Conservation (phyloP, 2,797 vertebrate genomes). For the Gallinago nigripennis region DNA sequence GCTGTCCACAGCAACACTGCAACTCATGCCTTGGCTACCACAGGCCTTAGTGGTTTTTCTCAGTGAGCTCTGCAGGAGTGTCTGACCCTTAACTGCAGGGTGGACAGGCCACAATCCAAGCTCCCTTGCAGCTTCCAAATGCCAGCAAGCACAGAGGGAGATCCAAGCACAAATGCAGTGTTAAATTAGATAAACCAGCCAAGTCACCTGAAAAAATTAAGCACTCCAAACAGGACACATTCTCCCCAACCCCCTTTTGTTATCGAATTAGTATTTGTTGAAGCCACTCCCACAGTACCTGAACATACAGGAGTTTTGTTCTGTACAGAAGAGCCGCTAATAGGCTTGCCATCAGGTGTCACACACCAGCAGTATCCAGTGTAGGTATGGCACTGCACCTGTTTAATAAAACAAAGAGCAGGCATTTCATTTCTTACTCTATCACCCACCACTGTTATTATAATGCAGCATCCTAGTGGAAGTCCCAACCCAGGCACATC, state of each 20-base stretch:
- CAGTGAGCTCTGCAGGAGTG: neutral
- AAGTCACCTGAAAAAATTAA: neutral
- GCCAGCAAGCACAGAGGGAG: neutral
- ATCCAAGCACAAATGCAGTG: neutral
- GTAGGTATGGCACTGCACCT: slow-evolving; percentile 98
- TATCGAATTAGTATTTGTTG: neutral
- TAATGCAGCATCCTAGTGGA: neutral
- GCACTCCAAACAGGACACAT: neutral
- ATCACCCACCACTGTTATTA: neutral
- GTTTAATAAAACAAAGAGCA: slow-evolving; percentile 62
- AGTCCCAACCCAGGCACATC: neutral
- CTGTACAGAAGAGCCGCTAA: slow-evolving; percentile 97
- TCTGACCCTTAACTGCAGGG: neutral
- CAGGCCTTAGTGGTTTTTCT: neutral
- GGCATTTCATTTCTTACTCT: slow-evolving; percentile 36
- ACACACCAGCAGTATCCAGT: slow-evolving; percentile 99
- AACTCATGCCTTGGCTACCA: neutral
- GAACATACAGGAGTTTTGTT: slow-evolving; percentile 99
- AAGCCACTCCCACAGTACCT: slow-evolving; percentile 85
- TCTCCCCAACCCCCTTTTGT: neutral
- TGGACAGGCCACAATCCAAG: neutral
- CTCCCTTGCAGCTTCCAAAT: neutral
- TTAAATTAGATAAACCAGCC: neutral
- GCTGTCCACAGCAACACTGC: neutral
- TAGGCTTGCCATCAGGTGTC: slow-evolving; percentile 93